Percentiles rank a stretch among this genome's conserved stretches.
Evolutionary conservation across 2,888 invertebrate genomes (phyloP).

Genomic region (Hymenopus coronatus): DNA sequence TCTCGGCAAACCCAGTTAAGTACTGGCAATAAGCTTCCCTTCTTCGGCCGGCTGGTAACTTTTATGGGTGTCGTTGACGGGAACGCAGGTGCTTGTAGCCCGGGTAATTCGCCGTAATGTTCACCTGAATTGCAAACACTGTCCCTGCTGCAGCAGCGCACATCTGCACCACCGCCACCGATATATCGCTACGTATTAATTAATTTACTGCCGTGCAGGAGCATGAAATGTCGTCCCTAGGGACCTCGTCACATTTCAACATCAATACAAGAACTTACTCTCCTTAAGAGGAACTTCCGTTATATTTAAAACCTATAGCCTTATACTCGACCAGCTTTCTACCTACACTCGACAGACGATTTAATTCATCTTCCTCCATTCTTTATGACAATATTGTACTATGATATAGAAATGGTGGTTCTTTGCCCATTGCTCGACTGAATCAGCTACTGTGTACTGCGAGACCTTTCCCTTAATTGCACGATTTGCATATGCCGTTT

Average conservation of each 20-base stretch:
- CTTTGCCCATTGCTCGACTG: no score
- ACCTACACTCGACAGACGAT: no score
- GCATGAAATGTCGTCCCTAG: background rate
- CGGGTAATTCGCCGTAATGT: constrained; percentile 18
- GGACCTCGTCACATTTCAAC: background rate
- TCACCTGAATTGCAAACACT: constrained; percentile 5
- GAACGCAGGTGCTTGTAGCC: constrained; percentile 9
- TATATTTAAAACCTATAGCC: no score
- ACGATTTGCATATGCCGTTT: no score
- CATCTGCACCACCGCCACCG: background rate
- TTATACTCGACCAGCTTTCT: no score
- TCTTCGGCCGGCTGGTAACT: background rate
- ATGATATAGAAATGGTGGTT: no score
- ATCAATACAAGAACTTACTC: background rate
- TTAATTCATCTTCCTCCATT: no score
- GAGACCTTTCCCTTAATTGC: no score
- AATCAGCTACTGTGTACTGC: no score
- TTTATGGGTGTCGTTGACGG: background rate
- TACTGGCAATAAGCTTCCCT: no score
- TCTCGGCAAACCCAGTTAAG: background rate
- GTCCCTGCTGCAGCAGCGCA: background rate
- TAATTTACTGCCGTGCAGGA: background rate
- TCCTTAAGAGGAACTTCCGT: background rate
- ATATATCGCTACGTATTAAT: background rate
- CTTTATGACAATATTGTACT: no score